These are phyloP conservation scores for Listronotus bonariensis DNA, from an alignment of 1,140 invertebrate genomes.

Conservation along the genomic window DNA sequence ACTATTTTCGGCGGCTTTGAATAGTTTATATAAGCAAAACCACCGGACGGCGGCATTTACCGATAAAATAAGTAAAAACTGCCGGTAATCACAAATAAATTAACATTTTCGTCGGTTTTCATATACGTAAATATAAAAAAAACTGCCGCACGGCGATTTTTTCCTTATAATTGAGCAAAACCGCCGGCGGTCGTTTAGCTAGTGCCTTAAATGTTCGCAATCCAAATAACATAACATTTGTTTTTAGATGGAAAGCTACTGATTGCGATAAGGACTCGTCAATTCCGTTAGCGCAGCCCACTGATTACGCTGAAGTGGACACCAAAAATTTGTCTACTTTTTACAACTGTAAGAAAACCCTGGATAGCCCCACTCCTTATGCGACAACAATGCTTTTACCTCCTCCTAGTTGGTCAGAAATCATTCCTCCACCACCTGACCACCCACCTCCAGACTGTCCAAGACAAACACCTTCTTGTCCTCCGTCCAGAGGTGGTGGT, in stretches of 20 bases:
- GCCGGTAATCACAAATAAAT: too few relatives aligned
- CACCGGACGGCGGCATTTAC: too few relatives aligned
- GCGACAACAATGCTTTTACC: constrained; percentile 74
- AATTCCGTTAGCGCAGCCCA: constrained; percentile 54
- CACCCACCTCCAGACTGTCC: constrained; percentile 71
- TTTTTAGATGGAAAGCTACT: constrained; percentile 63
- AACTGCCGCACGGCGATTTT: too few relatives aligned
- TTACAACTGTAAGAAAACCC: constrained; percentile 67
- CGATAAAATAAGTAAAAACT: too few relatives aligned
- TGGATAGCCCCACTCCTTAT: constrained; percentile 78
- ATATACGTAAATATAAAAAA: too few relatives aligned
- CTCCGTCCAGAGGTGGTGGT: constrained; percentile 44
- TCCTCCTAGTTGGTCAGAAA: constrained; percentile 76
- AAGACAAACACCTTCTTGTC: constrained; percentile 47
- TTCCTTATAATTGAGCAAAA: too few relatives aligned
- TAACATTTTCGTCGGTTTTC: too few relatives aligned
- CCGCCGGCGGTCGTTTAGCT: too few relatives aligned
- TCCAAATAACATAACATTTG: neutral
- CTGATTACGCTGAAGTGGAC: constrained; percentile 80
- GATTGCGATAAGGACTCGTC: constrained; percentile 67
- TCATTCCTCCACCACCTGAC: constrained; percentile 78
- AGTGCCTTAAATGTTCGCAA: too few relatives aligned
- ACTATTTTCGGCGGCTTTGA: too few relatives aligned
- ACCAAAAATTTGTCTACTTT: constrained; percentile 76
- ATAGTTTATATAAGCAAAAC: too few relatives aligned